These are phyloP conservation scores for Saxidomus purpurata DNA, from an alignment of 1,140 invertebrate species.

Conservation along the genomic window DNA sequence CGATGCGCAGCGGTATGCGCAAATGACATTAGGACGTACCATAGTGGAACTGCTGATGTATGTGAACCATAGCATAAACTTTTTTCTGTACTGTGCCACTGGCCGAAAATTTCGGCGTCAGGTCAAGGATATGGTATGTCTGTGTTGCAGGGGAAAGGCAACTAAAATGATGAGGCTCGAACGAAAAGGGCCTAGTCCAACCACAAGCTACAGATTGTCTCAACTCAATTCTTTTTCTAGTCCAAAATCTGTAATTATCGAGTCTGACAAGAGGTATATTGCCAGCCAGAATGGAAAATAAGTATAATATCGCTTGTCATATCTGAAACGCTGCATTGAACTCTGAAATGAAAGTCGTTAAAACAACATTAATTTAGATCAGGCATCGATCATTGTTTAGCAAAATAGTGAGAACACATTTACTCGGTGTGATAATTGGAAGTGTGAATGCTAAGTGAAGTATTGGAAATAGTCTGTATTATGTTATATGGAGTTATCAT, in stretches of 20 bases:
- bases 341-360: too few species aligned
- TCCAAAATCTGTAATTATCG: background rate
- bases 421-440: too few species aligned
- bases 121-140: slow-evolving; percentile 40
- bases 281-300: background rate
- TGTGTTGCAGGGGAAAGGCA: slow-evolving; percentile 18
- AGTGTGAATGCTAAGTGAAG: too few species aligned
- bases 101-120: slow-evolving; percentile 85
- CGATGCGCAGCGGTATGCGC: slow-evolving; percentile 55
- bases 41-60: slow-evolving; percentile 85
- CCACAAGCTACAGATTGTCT: slow-evolving; percentile 4
- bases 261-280: background rate
- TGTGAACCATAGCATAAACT: slow-evolving; percentile 86
- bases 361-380: too few species aligned
- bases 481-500: too few species aligned
- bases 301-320: background rate
- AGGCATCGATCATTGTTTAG: too few species aligned
- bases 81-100: slow-evolving; percentile 86
- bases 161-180: background rate
- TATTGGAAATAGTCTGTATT: too few species aligned
- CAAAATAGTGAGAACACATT: too few species aligned
- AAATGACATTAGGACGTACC: slow-evolving; percentile 77
- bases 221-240: slow-evolving; percentile 4
- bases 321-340: too few species aligned
- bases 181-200: background rate